Evolutionary conservation across 2,888 invertebrate species (phyloP), one percentile per base, ranked within the genome.

Genomic region (Nymphalis polychloros): DNA sequence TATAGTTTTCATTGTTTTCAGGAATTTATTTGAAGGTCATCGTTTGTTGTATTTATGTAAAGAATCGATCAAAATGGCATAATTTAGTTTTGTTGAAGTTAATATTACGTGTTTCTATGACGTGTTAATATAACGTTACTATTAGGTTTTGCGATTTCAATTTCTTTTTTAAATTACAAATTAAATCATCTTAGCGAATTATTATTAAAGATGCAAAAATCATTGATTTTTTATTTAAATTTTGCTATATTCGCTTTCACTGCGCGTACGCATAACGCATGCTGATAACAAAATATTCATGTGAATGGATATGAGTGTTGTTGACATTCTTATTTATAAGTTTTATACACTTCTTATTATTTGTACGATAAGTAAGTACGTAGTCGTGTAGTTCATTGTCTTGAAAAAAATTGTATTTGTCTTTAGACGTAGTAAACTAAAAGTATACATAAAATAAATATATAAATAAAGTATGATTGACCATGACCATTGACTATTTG

Each of bases 211-310:
- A 31, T n/a, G 31, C 2, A 17, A 55, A 31, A 50, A 47, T 63
- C 41, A 66, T 55, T 59, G 16, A 63, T 31, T 61, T 6, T 63
- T 49, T 61, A 55, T 65, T 61, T 16, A 52, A 46, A 55, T 59
- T 47, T 59, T 61, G 64, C 67, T 41, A 41, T 13, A 61, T 69
- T 57, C 72, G 81, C 84, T 84, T 83, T 84, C 84, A 79, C 83
- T 76, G 75, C 77, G 78, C 79, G 73, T 78, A 82, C 76, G 70
- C 69, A 67, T 64, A 57, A 57, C 61, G 75, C n/a, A 41, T 41
- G 41, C 41, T 72, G 77, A 78, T 76, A 78, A 76, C 71, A 69
- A 72, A 70, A 72, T 49, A 63, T 50, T 49, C 52, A 53, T 61
- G 50, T 63, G 57, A 53, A 49, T 49, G 57, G 55, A 53, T 63